phyloP scores from a whole-genome alignment of 2,113 vertebrate genomes.

The Dicerorhinus sumatrensis region DNA sequence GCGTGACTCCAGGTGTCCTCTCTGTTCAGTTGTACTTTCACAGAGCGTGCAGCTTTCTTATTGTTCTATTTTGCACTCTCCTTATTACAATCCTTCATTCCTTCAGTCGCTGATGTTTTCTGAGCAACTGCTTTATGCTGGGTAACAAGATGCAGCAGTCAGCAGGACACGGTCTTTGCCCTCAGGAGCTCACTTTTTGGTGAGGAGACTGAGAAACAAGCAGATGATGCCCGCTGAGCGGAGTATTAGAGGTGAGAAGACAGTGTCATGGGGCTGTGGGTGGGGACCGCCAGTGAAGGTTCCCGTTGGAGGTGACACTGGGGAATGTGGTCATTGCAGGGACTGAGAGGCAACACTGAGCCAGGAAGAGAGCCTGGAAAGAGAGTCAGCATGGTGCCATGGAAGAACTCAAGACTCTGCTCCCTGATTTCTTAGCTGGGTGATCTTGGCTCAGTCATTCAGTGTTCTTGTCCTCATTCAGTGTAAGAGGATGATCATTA shows the following conservation, averaged over 20 bases:
- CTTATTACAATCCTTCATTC: not conserved
- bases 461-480: not conserved
- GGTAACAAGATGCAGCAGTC: not conserved
- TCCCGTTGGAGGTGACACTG: not conserved
- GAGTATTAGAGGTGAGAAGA: not conserved
- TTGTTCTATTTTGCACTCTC: not conserved
- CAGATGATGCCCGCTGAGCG: rapidly evolving
- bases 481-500: not conserved
- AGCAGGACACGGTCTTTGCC: not conserved
- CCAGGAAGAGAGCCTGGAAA: not conserved
- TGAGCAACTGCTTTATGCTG: not conserved
- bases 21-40: not conserved
- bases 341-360: not conserved
- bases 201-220: not conserved
- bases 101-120: not conserved
- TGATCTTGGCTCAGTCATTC: not conserved
- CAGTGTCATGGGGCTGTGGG: rapidly evolving
- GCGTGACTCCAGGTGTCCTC: not conserved
- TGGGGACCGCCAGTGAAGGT: not conserved
- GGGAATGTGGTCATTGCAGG: not conserved
- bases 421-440: not conserved
- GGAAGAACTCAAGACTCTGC: not conserved
- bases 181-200: not conserved
- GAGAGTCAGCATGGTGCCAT: not conserved
- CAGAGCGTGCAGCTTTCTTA: not conserved